Conservation (phyloP, 2,888 invertebrate genomes). For the Pyrrhosoma nymphula region DNA sequence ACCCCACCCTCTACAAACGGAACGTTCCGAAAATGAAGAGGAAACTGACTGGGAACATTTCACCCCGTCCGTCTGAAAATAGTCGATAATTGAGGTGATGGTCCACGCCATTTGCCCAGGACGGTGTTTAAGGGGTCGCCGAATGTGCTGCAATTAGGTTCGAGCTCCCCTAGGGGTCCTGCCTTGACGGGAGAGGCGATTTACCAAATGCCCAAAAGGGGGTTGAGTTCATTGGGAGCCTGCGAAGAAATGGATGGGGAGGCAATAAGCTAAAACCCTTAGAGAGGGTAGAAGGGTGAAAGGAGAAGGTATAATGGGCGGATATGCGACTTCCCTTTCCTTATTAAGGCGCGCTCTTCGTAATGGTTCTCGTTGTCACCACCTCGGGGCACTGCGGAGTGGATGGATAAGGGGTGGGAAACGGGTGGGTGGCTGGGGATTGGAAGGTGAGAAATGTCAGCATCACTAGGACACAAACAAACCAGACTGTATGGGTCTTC, state of each 20-base stretch:
- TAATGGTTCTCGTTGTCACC: not conserved
- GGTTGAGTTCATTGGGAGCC: not conserved
- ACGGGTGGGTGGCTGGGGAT: too few species aligned
- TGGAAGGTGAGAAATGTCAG: too few species aligned
- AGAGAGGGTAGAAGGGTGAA: not conserved
- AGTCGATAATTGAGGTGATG: not conserved
- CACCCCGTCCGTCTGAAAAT: not conserved
- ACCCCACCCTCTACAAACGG: too few species aligned
- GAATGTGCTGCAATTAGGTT: not conserved
- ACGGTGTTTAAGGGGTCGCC: not conserved
- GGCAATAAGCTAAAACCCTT: not conserved
- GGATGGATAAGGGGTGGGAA: too few species aligned
- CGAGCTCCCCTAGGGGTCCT: not conserved
- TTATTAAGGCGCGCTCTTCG: not conserved
- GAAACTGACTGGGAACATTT: not conserved
- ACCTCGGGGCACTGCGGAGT: not conserved
- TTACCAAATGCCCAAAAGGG: not conserved
- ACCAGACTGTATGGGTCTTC: too few species aligned
- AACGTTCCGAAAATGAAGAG: not conserved
- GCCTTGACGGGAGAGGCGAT: not conserved
- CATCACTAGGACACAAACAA: too few species aligned
- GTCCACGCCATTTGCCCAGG: not conserved
- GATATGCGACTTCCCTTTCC: not conserved
- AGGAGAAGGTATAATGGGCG: not conserved
- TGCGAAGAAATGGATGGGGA: not conserved